These are phyloP conservation scores for Nebria brevicollis DNA, from an alignment of 2,888 invertebrate genomes.

Conservation along the genomic window DNA sequence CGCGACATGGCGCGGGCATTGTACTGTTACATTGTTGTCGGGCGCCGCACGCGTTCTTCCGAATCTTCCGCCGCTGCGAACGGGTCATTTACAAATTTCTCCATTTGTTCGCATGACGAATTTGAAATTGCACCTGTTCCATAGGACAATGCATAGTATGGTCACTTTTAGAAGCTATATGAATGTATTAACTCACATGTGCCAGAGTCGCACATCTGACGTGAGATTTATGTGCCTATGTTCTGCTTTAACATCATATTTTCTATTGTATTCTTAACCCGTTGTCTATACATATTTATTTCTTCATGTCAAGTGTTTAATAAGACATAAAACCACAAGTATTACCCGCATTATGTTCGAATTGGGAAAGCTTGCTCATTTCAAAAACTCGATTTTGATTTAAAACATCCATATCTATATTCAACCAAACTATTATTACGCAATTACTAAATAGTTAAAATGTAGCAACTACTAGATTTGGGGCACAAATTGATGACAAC, in stretches of 20 bases:
- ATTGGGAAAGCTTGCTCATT: neutral
- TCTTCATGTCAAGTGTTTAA: neutral
- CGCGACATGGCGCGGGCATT: conserved; percentile 54
- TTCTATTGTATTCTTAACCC: neutral
- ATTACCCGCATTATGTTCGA: neutral
- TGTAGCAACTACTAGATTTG: too few relatives aligned
- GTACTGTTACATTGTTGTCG: conserved; percentile 61
- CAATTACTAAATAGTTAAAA: neutral
- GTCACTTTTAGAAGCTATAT: neutral
- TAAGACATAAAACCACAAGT: neutral
- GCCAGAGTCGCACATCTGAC: neutral
- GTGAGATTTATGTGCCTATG: neutral
- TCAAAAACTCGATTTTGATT: neutral
- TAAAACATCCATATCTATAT: neutral
- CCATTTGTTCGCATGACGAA: neutral
- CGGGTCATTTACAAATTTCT: neutral
- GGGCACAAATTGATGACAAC: neutral
- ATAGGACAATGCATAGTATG: neutral
- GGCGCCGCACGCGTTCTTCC: conserved; percentile 9
- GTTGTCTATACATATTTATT: neutral
- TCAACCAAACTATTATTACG: neutral
- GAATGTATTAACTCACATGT: neutral
- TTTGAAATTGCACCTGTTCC: neutral
- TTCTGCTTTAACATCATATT: neutral
- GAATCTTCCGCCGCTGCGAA: too few relatives aligned